Evolutionary conservation across 2,113 vertebrate genomes (phyloP).

Genomic region (Anguilla japonica): DNA sequence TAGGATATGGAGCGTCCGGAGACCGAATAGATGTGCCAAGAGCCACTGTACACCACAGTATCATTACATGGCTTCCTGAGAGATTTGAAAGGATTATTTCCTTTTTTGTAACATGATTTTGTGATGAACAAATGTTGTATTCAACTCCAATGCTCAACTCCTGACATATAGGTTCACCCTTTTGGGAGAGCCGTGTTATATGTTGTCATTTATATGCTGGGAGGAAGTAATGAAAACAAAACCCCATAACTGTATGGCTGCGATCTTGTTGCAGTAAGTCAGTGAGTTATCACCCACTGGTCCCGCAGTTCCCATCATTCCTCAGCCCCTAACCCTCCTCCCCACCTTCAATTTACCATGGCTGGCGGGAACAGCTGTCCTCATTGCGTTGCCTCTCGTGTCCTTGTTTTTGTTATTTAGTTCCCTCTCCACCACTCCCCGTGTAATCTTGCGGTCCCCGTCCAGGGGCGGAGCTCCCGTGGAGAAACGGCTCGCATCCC

Average conservation of each 20-base stretch:
- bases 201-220: background rate
- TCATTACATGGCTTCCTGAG: slow-evolving; percentile 7
- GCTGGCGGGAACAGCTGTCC: background rate
- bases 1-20: background rate
- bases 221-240: background rate
- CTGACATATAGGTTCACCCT: background rate
- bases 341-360: background rate
- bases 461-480: background rate
- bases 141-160: background rate
- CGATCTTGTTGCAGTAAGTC: background rate
- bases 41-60: background rate
- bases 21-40: background rate
- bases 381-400: background rate
- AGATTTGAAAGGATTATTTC: background rate
- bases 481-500: background rate
- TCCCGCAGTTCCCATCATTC: background rate
- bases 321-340: background rate
- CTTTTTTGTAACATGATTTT: background rate
- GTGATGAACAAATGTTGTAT: background rate
- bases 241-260: background rate
- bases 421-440: background rate
- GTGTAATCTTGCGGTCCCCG: background rate
- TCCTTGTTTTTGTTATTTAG: background rate
- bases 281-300: background rate
- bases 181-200: slow-evolving; percentile 1